These are phyloP conservation scores for Argyra leucocephala DNA, from an alignment of 2,888 invertebrate genomes.

Conservation along the genomic window DNA sequence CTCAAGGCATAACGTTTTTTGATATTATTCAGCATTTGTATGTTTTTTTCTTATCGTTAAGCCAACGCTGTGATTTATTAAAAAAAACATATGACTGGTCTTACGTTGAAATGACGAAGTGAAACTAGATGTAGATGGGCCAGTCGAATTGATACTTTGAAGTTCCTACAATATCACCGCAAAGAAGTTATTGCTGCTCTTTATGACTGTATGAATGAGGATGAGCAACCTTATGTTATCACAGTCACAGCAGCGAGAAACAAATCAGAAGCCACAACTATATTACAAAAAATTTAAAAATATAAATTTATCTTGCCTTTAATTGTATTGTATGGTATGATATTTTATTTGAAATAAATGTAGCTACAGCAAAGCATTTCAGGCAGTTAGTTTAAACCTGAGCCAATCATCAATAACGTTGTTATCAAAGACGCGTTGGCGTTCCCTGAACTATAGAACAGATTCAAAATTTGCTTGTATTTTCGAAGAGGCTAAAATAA, in stretches of 20 bases:
- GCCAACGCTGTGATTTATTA: constrained; percentile 13
- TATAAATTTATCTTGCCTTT: constrained; percentile 8
- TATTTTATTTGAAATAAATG: constrained; percentile 6
- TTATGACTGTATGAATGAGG: constrained; percentile 10
- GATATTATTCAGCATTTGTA: constrained; percentile 9
- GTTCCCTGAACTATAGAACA: constrained; percentile 9
- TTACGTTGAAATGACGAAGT: neutral
- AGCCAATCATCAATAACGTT: constrained; percentile 10
- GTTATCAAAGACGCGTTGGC: neutral
- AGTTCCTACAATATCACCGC: constrained; percentile 13
- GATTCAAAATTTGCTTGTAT: constrained; percentile 5
- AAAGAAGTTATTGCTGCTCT: constrained; percentile 12
- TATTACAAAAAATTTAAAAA: constrained; percentile 9
- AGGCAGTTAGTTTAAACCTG: constrained; percentile 12
- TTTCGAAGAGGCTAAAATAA: constrained; percentile 2
- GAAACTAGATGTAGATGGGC: constrained; percentile 4
- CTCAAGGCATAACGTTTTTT: constrained; percentile 11
- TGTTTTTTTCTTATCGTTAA: constrained; percentile 7
- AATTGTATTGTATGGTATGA: constrained; percentile 5
- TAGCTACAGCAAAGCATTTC: constrained; percentile 12
- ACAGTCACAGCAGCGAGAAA: constrained; percentile 8
- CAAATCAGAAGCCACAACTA: constrained; percentile 2
- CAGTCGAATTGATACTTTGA: constrained; percentile 11
- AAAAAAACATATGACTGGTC: constrained; percentile 11
- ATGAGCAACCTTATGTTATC: constrained; percentile 9